A percentile compares a stretch with the other conserved stretches of the same genome.
Evolutionary conservation across 2,888 invertebrate species (phyloP).

Genomic region (Cerastis rubricosa): DNA sequence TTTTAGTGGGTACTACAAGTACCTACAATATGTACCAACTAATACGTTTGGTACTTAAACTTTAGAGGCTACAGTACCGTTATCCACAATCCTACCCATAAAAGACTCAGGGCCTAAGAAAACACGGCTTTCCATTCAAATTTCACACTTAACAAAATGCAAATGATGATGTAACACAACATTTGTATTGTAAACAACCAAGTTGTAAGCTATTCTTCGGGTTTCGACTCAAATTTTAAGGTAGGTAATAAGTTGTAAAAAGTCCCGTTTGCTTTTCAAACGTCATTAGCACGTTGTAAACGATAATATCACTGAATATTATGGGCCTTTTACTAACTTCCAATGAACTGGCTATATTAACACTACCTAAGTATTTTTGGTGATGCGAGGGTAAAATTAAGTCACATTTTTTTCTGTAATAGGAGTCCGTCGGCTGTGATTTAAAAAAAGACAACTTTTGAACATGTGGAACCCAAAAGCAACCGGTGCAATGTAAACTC

Average conservation of each 20-base stretch:
- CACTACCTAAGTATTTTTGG: not conserved
- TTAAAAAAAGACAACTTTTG: not conserved
- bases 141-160: conserved; percentile 54
- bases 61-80: conserved; percentile 35
- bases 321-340: not conserved
- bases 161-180: conserved; percentile 52
- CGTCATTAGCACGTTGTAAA: conserved; percentile 19
- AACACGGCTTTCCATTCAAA: conserved; percentile 49
- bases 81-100: conserved; percentile 22
- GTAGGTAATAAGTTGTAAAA: conserved; percentile 27
- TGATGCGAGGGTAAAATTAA: too few relatives aligned
- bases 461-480: conserved; percentile 54
- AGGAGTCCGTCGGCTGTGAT: not conserved
- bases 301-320: not conserved
- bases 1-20: not conserved
- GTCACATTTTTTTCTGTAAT: too few relatives aligned
- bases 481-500: conserved; percentile 64
- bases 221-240: conserved; percentile 29
- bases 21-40: not conserved
- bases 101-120: conserved; percentile 30
- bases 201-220: conserved; percentile 28
- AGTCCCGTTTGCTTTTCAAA: conserved; percentile 40
- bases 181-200: conserved; percentile 45
- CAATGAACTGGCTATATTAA: not conserved
- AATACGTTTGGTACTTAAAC: conserved; percentile 17